Percentiles rank a stretch among this genome's conserved stretches.
These are phyloP conservation scores for Cataglyphis cursor DNA, from an alignment of 2,888 invertebrate genomes.

Conservation along the genomic window DNA sequence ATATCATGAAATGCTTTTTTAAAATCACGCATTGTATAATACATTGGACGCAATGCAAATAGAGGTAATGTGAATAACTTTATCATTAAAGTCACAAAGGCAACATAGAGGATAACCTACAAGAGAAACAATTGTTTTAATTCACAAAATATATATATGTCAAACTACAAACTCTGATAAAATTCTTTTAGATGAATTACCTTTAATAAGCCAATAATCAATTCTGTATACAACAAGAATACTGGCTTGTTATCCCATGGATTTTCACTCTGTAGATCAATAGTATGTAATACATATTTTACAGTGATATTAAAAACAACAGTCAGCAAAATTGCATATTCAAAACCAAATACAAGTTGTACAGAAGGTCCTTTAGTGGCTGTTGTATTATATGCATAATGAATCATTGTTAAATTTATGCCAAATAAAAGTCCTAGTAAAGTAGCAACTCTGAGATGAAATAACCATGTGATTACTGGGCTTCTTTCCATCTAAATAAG, in stretches of 20 bases:
- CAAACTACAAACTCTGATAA: background rate
- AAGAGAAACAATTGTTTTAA: slow-evolving; percentile 43
- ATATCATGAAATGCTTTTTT: slow-evolving; percentile 99
- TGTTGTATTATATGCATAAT: slow-evolving; percentile 97
- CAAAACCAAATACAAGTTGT: slow-evolving; percentile 99
- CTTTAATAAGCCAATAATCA: slow-evolving; percentile 95
- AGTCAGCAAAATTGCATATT: slow-evolving; percentile 98
- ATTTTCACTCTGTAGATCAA: slow-evolving; percentile 96
- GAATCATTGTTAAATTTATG: slow-evolving; percentile 95
- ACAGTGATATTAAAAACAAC: slow-evolving; percentile 97
- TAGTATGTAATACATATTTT: slow-evolving; percentile 95
- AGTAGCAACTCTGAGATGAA: slow-evolving; percentile 96
- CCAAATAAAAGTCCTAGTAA: slow-evolving; percentile 93
- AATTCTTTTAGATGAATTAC: slow-evolving; percentile 83
- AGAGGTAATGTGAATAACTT: slow-evolving; percentile 98
- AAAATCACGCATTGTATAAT: slow-evolving; percentile 99
- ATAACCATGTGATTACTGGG: slow-evolving; percentile 97
- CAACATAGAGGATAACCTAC: slow-evolving; percentile 93
- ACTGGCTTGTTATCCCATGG: slow-evolving; percentile 99
- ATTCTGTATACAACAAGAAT: slow-evolving; percentile 97
- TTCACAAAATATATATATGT: slow-evolving; percentile 30
- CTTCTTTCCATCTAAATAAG: slow-evolving; percentile 97
- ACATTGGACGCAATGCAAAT: slow-evolving; percentile 99
- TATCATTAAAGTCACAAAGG: slow-evolving; percentile 98
- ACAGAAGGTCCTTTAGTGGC: slow-evolving; percentile 97